These are phyloP conservation scores for Pterostichus niger DNA, from an alignment of 2,888 invertebrate species.

Conservation along the genomic window DNA sequence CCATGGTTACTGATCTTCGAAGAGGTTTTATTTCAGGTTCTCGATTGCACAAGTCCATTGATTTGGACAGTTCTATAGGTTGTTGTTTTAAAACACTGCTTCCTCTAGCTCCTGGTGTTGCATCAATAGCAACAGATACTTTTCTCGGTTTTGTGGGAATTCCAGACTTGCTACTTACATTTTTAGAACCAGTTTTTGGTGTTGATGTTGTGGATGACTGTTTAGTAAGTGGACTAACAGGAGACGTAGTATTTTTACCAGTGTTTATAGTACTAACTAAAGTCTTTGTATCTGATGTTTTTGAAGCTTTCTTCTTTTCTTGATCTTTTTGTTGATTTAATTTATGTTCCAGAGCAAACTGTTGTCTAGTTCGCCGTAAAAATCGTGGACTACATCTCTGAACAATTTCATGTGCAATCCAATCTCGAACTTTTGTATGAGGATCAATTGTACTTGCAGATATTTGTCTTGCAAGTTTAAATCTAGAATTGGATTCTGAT, in stretches of 20 bases:
- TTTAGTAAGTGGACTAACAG: constrained; percentile 73
- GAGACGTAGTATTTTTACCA: constrained; percentile 75
- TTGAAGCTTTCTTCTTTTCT: constrained; percentile 70
- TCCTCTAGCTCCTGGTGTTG: constrained; percentile 87
- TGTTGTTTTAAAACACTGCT: constrained; percentile 87
- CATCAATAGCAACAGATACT: constrained; percentile 89
- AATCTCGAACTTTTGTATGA: constrained; percentile 91
- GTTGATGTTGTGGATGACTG: constrained; percentile 54
- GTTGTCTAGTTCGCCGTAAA: constrained; percentile 78
- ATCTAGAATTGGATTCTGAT: constrained; percentile 80
- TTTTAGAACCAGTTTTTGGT: constrained; percentile 70
- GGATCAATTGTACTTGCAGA: constrained; percentile 91
- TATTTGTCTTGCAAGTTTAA: constrained; percentile 85
- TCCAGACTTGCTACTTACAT: constrained; percentile 24
- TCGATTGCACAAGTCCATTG: constrained; percentile 78
- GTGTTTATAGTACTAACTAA: constrained; percentile 37
- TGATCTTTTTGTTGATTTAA: constrained; percentile 73
- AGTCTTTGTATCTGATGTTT: constrained; percentile 62
- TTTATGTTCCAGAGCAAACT: constrained; percentile 74
- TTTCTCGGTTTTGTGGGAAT: constrained; percentile 80
- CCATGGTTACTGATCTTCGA: constrained; percentile 77
- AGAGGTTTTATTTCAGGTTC: constrained; percentile 72
- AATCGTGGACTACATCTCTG: constrained; percentile 85
- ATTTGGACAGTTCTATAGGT: constrained; percentile 87
- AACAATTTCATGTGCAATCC: constrained; percentile 90